A percentile compares a stretch with the other conserved stretches of the same genome.
Evolutionary conservation across 2,113 vertebrate species (phyloP).

Genomic region (Oriolus oriolus): DNA sequence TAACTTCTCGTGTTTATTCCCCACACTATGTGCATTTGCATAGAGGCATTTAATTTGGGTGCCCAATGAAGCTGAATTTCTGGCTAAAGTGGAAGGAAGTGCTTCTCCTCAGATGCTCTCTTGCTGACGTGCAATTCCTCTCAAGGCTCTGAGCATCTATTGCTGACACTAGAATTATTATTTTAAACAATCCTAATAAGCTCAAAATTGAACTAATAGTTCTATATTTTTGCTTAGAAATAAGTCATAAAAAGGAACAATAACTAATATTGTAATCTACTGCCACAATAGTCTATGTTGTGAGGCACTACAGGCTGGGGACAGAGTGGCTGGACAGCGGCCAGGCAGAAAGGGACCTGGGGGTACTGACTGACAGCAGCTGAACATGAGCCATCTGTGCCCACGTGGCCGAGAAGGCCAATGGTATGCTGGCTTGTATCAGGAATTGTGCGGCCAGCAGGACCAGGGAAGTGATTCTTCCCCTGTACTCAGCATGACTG

Average conservation of each 20-base stretch:
- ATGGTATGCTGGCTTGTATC: too few species aligned
- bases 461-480: neutral
- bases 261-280: neutral
- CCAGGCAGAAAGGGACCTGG: neutral
- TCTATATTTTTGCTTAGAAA: neutral
- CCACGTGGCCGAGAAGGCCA: neutral
- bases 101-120: neutral
- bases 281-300: neutral
- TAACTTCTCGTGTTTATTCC: neutral
- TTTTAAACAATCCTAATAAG: neutral
- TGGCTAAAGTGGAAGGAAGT: neutral
- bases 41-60: neutral
- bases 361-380: neutral
- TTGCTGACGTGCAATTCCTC: neutral
- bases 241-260: neutral
- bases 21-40: neutral
- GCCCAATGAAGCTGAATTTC: neutral
- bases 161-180: neutral
- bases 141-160: neutral
- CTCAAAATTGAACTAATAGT: neutral
- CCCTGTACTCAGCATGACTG: accelerated
- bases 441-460: neutral
- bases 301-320: neutral
- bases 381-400: neutral
- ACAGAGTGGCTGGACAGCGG: neutral